These are phyloP conservation scores for Pristionchus pacificus DNA, from an alignment of 1,140 invertebrate species.

Conservation along the genomic window DNA sequence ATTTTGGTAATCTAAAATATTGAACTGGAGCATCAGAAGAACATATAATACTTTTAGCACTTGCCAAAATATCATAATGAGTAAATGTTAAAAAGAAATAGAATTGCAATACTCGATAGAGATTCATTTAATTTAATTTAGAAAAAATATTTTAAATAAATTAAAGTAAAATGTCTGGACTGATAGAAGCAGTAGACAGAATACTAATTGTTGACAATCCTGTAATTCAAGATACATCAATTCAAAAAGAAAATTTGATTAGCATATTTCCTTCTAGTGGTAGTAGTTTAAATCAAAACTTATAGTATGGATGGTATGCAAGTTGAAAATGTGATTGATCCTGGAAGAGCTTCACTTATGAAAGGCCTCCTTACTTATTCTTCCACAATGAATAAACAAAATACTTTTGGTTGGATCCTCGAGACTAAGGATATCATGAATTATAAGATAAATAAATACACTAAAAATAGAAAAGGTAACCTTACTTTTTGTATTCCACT, in stretches of 20 bases:
- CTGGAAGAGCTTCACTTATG: constrained; percentile 33
- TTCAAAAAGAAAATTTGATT: constrained; percentile 34
- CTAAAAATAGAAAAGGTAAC: constrained; percentile 28
- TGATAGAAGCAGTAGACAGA: constrained; percentile 24
- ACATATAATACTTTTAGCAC: constrained; percentile 27
- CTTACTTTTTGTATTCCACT: constrained; percentile 32
- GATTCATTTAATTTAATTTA: no score
- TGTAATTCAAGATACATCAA: constrained; percentile 17
- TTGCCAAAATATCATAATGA: no score
- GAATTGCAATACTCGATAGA: no score
- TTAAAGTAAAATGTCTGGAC: neutral
- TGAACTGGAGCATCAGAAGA: constrained; percentile 31
- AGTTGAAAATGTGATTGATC: constrained; percentile 33
- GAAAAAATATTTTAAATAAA: constrained; percentile 31
- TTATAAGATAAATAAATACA: constrained; percentile 36
- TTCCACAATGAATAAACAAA: constrained; percentile 34
- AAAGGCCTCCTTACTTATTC: constrained; percentile 36
- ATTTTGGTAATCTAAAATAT: constrained; percentile 34
- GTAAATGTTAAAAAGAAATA: no score
- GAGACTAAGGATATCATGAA: constrained; percentile 8
- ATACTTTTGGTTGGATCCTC: constrained; percentile 37
- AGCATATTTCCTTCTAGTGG: constrained; percentile 30
- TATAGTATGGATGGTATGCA: constrained; percentile 38
- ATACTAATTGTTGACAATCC: constrained; percentile 21
- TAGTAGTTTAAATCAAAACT: constrained; percentile 33